Evolutionary conservation across 1,140 invertebrate species (phyloP), one percentile per base, ranked within the genome.

Genomic region (Zaprionus africanus): DNA sequence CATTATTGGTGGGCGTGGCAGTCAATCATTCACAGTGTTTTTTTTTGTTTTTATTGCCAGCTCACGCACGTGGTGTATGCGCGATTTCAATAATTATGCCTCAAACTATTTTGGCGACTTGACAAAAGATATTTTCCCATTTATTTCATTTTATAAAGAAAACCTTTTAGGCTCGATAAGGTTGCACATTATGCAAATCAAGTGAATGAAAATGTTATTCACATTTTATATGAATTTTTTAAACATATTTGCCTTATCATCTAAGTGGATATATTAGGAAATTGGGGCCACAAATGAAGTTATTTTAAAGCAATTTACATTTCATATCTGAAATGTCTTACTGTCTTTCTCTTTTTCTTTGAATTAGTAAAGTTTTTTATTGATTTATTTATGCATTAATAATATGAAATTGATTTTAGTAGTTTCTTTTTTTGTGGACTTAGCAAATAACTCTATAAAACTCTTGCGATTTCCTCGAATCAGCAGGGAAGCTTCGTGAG

Each of bases 401-500:
- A 51, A 51, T 24, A 13, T 5, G 41, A 46, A 46, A 46, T 17
- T 46, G 2, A n/a, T 46, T 46, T 46, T 1, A 7, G 5, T 43
- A n/a, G 5, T 43, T 43, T 43, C n/a, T 9, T 17, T 43, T 43
- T 43, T 46, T 34, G 26, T 41, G 38, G 13, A 9, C 43, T 51
- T 51, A 12, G 46, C 11, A 22, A 51, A 51, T 19, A 49, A 19
- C 17, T 51, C 46, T 13, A 51, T 22, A 13, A 24, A 13, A 4
- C 12, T 53, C 34, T 43, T 38, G 46, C 46, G 22, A 22, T 60
- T 70, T 60, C 58, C 22, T 24, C 26, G 57, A 72, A 72, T 41
- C 72, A 62, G 59, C 59, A 19, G 72, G 72, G 51, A 69, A 31
- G 54, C 66, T 36, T 4, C 57, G 22, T 58, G 66, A 51, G 72